Evolutionary conservation across 2,888 invertebrate genomes (phyloP).

Genomic region (Drepana falcataria): DNA sequence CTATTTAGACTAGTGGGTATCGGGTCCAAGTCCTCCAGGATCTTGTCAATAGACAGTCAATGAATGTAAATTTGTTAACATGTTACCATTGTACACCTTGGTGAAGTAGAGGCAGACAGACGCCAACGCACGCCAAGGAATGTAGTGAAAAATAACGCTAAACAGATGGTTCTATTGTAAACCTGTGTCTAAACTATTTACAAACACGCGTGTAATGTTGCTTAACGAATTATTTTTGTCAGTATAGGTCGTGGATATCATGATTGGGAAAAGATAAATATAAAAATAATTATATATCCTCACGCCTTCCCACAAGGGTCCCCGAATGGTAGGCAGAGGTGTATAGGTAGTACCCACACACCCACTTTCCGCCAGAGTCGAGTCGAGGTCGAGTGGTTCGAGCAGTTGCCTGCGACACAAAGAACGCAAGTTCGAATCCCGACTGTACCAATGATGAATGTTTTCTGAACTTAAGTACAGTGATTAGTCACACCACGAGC

Average conservation of each 20-base stretch:
- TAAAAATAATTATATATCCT: too few species aligned
- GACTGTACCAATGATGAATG: too few species aligned
- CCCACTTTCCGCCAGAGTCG: too few species aligned
- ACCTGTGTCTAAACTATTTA: neutral
- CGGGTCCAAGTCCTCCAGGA: neutral
- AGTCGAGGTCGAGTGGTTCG: too few species aligned
- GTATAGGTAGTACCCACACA: too few species aligned
- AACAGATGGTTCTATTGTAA: slow-evolving; percentile 2
- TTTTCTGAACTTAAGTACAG: too few species aligned
- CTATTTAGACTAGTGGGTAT: neutral
- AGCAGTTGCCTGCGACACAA: too few species aligned
- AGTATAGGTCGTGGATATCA: neutral
- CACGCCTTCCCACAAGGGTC: neutral
- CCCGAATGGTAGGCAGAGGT: neutral
- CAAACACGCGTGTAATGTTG: neutral
- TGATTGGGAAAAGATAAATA: too few species aligned
- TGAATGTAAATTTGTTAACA: neutral
- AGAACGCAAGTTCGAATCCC: too few species aligned
- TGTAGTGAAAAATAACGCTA: slow-evolving; percentile 1
- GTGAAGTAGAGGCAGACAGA: too few species aligned
- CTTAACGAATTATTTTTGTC: neutral
- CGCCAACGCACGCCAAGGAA: neutral
- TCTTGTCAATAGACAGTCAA: neutral
- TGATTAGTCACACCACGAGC: too few species aligned
- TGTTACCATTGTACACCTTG: neutral